Evolutionary conservation across 2,888 invertebrate species (phyloP).

Genomic region (Agrotis ipsilon): DNA sequence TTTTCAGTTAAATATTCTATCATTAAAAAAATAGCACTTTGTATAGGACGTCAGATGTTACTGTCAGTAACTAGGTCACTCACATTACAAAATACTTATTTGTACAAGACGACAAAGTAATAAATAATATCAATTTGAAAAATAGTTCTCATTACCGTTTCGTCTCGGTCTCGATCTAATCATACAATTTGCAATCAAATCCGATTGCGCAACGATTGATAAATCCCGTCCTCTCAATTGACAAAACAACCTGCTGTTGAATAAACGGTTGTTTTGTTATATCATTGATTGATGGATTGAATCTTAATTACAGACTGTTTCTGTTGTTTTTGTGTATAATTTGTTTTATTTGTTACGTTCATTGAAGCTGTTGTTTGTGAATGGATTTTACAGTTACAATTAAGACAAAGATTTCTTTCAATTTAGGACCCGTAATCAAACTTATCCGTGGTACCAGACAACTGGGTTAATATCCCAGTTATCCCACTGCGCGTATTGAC

Average conservation of each 20-base stretch:
- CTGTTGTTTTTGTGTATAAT: background rate
- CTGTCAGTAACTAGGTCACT: background rate
- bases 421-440: no score
- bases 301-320: constrained; percentile 5
- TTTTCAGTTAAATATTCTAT: no score
- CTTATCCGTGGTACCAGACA: no score
- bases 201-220: constrained; percentile 41
- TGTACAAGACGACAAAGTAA: constrained; percentile 27
- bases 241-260: constrained; percentile 26
- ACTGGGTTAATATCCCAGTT: no score
- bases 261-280: constrained; percentile 10
- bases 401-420: no score
- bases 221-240: constrained; percentile 40
- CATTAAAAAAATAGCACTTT: no score
- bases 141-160: constrained; percentile 55
- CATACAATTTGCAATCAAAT: constrained; percentile 49
- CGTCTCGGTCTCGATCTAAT: constrained; percentile 53
- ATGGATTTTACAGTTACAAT: constrained; percentile 5
- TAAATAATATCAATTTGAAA: constrained; percentile 44
- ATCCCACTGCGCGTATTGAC: no score
- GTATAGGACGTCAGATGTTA: background rate
- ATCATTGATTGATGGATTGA: constrained; percentile 35
- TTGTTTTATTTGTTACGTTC: constrained; percentile 12
- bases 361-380: background rate
- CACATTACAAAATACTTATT: constrained; percentile 24